Evolutionary conservation across 2,797 vertebrate species (phyloP).

Genomic region (Morus bassanus): DNA sequence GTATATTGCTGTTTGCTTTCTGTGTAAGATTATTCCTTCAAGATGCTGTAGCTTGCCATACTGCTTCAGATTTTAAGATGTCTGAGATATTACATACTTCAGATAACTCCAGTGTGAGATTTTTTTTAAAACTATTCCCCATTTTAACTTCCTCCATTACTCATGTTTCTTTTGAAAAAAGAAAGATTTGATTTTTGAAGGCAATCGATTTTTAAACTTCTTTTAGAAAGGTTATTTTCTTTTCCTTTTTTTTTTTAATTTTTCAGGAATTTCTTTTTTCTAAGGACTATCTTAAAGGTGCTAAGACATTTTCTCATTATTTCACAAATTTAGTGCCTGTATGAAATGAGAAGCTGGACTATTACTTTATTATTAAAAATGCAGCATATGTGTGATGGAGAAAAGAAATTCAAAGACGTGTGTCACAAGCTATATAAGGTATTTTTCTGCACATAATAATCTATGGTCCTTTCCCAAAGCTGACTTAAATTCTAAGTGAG

Average conservation of each 20-base stretch:
- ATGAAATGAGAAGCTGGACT: background rate
- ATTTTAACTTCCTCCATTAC: background rate
- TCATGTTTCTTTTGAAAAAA: background rate
- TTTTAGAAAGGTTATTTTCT: background rate
- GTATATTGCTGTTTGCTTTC: background rate
- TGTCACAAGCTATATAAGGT: background rate
- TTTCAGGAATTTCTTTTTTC: background rate
- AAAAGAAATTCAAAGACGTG: background rate
- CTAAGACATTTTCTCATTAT: background rate
- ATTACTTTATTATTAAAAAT: background rate
- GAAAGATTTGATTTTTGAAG: background rate
- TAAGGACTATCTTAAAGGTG: background rate
- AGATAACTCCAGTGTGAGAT: background rate
- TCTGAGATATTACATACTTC: background rate
- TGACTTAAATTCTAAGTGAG: background rate
- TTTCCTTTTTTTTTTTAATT: background rate
- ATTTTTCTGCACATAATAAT: background rate
- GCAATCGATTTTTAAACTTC: background rate
- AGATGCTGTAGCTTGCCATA: background rate
- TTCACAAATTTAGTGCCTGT: background rate
- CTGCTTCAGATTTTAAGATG: background rate
- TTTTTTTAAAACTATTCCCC: background rate
- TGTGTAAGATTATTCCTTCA: background rate
- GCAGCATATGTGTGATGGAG: background rate
- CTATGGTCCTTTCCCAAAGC: background rate